Base-by-base conservation (phyloP, 2,888 invertebrate genomes). In the Agrilus biguttatus region DNA sequence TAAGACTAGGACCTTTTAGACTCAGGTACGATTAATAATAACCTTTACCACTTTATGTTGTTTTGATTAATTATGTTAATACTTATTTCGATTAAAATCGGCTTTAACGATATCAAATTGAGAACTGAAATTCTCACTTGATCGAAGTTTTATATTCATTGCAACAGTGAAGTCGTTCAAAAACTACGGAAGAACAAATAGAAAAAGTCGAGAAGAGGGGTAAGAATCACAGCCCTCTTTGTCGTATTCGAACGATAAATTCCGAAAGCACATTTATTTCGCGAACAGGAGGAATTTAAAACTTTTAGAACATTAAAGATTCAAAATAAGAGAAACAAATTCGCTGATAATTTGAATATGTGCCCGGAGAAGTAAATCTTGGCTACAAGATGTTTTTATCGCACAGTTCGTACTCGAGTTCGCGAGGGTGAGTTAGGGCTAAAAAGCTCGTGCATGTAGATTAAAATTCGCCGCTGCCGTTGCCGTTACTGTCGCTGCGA, bases 261-360 rank as follows among this genome's bases (percentile, higher is more conserved):
- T 54, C 53, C 52, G 44, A 48, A 49, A 53, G 49, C 55, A 51
- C 54, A 54, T 55, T 54, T 54, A 54, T 54, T 53, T 52, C 50
- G 47, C 43, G 48, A 46, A 48, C 50, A 49, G 49, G 47, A 51
- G 49, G 50, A 51, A 48, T 52, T 51, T 51, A 54, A 53, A 53
- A 54, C 52, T 55, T 55, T 52, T 51, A 53, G 53, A 60, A 60
- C 58, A 58, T 60, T 60, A 59, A 60, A 61, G 56, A 59, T 60
- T 53, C 54, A 54, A 59, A 62, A 62, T 61, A 63, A 64, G 65
- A 63, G 65, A 67, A 68, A 67, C 67, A 67, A 67, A 68, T 67
- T 67, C 59, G 63, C 62, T 67, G 67, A 68, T 68, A 67, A 67
- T 68, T 68, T 68, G 66, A 67, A 67, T 66, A 67, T 67, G 67